These are phyloP conservation scores for Agrypnus murinus DNA, from an alignment of 2,888 invertebrate species.

Conservation along the genomic window DNA sequence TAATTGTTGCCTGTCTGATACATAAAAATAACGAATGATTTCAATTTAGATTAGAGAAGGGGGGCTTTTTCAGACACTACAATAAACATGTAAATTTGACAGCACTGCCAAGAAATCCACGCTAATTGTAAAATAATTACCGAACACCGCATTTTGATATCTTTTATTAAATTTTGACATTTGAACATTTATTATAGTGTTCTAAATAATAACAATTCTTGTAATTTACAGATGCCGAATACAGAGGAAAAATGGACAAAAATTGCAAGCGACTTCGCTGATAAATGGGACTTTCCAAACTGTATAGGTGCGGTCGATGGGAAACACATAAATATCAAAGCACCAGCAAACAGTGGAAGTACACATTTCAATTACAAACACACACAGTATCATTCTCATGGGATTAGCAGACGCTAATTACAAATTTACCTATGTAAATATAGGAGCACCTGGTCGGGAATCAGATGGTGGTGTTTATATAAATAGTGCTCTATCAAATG, in stretches of 20 bases:
- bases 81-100: too few relatives aligned
- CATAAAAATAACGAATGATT: too few relatives aligned
- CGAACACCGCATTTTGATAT: not conserved
- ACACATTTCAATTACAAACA: constrained; percentile 20
- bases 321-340: constrained; percentile 19
- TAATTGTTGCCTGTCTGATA: too few relatives aligned
- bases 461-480: constrained; percentile 40
- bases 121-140: constrained; percentile 2
- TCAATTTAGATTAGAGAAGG: too few relatives aligned
- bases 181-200: too few relatives aligned
- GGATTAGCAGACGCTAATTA: constrained; percentile 14
- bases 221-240: constrained; percentile 42
- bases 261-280: constrained; percentile 28
- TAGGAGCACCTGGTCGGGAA: constrained; percentile 38
- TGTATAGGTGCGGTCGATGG: constrained; percentile 29
- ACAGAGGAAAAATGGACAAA: constrained; percentile 33
- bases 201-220: not conserved
- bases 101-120: too few relatives aligned
- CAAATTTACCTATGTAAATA: constrained; percentile 47
- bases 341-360: constrained; percentile 15
- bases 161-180: not conserved
- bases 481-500: constrained; percentile 4
- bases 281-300: constrained; percentile 24
- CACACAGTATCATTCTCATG: constrained; percentile 14
- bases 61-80: too few relatives aligned